Evolutionary conservation across 2,113 vertebrate genomes (phyloP).

Genomic region (Larimichthys polyactis): DNA sequence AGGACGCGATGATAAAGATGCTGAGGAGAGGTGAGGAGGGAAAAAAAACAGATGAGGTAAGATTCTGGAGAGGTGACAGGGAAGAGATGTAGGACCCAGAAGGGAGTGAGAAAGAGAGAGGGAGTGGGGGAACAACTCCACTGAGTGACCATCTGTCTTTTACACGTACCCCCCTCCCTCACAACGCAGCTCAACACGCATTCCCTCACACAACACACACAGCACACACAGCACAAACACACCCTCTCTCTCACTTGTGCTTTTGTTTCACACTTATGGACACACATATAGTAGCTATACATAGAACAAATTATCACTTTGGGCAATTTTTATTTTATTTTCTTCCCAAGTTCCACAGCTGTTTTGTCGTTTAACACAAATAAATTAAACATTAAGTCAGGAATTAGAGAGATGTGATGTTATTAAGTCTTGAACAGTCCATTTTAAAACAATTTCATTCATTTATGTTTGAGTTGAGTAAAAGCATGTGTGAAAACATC

Average conservation of each 20-base stretch:
- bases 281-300: neutral
- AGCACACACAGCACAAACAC: conserved; percentile 51
- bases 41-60: conserved; percentile 74
- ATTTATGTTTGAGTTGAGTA: neutral
- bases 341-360: neutral
- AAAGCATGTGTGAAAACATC: conserved; percentile 6
- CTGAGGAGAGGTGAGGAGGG: conserved; percentile 27
- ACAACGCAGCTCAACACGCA: conserved; percentile 59
- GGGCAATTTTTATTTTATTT: neutral
- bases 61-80: conserved; percentile 77
- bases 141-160: conserved; percentile 87
- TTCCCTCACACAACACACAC: conserved; percentile 56
- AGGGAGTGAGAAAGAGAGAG: conserved; percentile 73
- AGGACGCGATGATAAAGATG: neutral
- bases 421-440: neutral
- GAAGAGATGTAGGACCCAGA: conserved; percentile 74
- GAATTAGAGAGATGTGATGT: neutral
- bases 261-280: conserved; percentile 41
- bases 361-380: neutral
- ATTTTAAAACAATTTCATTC: neutral
- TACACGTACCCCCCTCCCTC: conserved; percentile 69
- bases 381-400: neutral
- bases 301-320: neutral
- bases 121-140: conserved; percentile 81
- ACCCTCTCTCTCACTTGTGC: conserved; percentile 47